phyloP scores from a whole-genome alignment of 2,888 invertebrate genomes.

The Salticus scenicus region DNA sequence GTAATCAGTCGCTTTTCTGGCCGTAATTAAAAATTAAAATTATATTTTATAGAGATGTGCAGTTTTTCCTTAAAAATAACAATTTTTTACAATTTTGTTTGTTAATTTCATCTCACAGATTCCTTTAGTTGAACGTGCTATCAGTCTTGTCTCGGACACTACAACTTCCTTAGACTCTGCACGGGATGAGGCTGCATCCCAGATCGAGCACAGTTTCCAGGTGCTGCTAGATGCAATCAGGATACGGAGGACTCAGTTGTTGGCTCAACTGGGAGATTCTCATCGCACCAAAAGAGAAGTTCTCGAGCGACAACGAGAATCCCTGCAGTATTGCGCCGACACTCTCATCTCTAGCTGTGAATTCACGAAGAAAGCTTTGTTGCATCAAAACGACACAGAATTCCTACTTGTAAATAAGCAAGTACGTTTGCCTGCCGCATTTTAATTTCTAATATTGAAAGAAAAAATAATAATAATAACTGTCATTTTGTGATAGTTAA shows the following conservation, averaged over 20 bases:
- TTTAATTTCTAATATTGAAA: no score
- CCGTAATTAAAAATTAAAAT: no score
- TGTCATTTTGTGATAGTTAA: no score
- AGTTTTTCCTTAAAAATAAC: no score
- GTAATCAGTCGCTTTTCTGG: no score
- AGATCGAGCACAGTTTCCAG: conserved; percentile 75
- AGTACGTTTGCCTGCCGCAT: no score
- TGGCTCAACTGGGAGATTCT: conserved; percentile 75
- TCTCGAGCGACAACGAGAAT: conserved; percentile 75
- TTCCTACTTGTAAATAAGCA: conserved; percentile 78
- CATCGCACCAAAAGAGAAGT: conserved; percentile 75
- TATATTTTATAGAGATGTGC: no score
- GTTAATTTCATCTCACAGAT: no score
- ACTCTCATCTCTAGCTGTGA: conserved; percentile 77
- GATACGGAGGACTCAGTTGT: conserved; percentile 74
- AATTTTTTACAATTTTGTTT: no score
- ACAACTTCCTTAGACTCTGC: conserved; percentile 73
- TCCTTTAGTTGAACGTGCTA: conserved; percentile 74
- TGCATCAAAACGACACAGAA: conserved; percentile 77
- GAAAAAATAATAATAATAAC: no score
- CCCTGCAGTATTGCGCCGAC: conserved; percentile 75
- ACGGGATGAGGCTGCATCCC: conserved; percentile 73
- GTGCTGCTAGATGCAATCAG: conserved; percentile 74
- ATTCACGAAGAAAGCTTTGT: conserved; percentile 77
- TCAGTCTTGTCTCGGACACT: conserved; percentile 74